These are phyloP conservation scores for Ennomos erosarius DNA, from an alignment of 2,888 invertebrate genomes.

Conservation along the genomic window DNA sequence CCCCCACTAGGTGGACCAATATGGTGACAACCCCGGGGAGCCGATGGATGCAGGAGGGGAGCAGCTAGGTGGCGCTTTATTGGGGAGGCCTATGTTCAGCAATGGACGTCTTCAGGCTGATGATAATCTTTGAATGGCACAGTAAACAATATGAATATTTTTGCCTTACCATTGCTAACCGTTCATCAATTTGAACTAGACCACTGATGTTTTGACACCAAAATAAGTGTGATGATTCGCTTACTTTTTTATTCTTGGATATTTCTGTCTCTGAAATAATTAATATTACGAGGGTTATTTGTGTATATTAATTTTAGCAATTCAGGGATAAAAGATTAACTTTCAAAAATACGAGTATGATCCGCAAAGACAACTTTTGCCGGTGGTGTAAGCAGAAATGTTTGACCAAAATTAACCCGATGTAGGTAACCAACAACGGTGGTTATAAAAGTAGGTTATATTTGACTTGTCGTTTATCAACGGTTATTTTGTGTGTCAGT, in stretches of 20 bases:
- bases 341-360: not conserved
- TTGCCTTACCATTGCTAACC: constrained; percentile 2
- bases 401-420: constrained; percentile 17
- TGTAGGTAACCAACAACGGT: constrained; percentile 18
- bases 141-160: too few species aligned
- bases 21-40: too few species aligned
- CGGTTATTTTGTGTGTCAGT: constrained; percentile 6
- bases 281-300: too few species aligned
- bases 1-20: too few species aligned
- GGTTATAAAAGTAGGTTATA: constrained; percentile 15
- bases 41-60: too few species aligned
- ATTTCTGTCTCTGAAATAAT: too few species aligned
- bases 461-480: constrained; percentile 28
- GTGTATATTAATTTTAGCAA: not conserved
- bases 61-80: too few species aligned
- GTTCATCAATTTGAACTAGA: not conserved
- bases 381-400: constrained; percentile 13
- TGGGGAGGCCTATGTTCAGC: too few species aligned
- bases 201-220: too few species aligned
- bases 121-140: too few species aligned
- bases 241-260: not conserved
- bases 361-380: constrained; percentile 4
- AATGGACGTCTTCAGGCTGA: too few species aligned
- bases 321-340: not conserved
- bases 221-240: not conserved